Evolutionary conservation across 2,797 vertebrate species (phyloP).

Genomic region (Lacerta bilineata): DNA sequence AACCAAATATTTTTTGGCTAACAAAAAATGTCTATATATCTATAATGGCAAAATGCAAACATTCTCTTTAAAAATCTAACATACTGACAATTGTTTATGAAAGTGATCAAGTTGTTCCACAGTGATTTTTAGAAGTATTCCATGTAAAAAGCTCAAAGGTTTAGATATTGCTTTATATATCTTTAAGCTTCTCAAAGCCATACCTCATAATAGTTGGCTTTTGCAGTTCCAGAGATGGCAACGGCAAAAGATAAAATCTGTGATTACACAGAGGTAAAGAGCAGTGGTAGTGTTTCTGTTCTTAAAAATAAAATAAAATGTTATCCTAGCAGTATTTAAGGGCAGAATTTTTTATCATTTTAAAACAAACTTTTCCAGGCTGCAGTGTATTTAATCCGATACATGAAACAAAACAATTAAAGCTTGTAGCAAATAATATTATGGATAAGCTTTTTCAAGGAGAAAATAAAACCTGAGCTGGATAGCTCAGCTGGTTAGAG

Average conservation of each 20-base stretch:
- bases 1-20: not conserved
- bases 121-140: not conserved
- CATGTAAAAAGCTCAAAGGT: not conserved
- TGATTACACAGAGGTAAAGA: constrained; percentile 9
- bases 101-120: not conserved
- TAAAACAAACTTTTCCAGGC: not conserved
- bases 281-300: not conserved
- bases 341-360: not conserved
- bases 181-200: not conserved
- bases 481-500: too few species aligned
- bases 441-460: not conserved
- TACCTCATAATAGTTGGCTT: too few species aligned
- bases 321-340: not conserved
- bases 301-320: not conserved
- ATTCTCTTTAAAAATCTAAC: not conserved
- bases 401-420: not conserved
- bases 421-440: not conserved
- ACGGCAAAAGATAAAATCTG: constrained; percentile 31
- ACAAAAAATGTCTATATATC: not conserved
- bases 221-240: not conserved
- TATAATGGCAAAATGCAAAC: not conserved
- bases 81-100: not conserved
- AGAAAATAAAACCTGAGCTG: not conserved
- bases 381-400: not conserved
- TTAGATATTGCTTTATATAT: not conserved